phyloP scores from a whole-genome alignment of 2,888 invertebrate genomes.

The Parnassius glacialis region DNA sequence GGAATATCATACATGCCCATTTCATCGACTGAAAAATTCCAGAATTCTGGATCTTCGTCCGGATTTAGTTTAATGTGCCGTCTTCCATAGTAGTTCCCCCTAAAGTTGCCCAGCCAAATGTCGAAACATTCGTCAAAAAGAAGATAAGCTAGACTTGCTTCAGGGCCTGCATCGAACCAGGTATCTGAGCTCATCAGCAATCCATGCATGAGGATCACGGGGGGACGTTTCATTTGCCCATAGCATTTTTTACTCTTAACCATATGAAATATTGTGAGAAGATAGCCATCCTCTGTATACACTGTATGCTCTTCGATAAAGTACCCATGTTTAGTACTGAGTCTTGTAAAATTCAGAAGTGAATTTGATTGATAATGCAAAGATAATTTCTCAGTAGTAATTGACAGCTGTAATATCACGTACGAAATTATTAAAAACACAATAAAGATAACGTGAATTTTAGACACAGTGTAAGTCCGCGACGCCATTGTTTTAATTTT shows the following conservation, averaged over 20 bases:
- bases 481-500: too few species aligned
- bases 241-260: constrained; percentile 42
- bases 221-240: constrained; percentile 36
- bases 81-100: constrained; percentile 72
- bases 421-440: too few species aligned
- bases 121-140: constrained; percentile 44
- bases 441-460: too few species aligned
- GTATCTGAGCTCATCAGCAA: constrained; percentile 56
- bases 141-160: constrained; percentile 41
- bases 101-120: constrained; percentile 50
- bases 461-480: too few species aligned
- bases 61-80: constrained; percentile 67
- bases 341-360: constrained; percentile 4
- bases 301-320: constrained; percentile 45
- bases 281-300: constrained; percentile 60
- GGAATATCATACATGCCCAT: constrained; percentile 89
- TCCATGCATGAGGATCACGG: constrained; percentile 63
- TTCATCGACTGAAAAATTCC: constrained; percentile 83
- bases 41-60: constrained; percentile 61
- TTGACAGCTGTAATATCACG: background rate
- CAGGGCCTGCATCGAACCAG: constrained; percentile 58
- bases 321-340: too few species aligned
- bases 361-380: too few species aligned
- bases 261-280: constrained; percentile 53
- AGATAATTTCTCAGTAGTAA: too few species aligned